These are phyloP conservation scores for Aegotheles bennettii DNA, from an alignment of 2,113 vertebrate species.

Conservation along the genomic window DNA sequence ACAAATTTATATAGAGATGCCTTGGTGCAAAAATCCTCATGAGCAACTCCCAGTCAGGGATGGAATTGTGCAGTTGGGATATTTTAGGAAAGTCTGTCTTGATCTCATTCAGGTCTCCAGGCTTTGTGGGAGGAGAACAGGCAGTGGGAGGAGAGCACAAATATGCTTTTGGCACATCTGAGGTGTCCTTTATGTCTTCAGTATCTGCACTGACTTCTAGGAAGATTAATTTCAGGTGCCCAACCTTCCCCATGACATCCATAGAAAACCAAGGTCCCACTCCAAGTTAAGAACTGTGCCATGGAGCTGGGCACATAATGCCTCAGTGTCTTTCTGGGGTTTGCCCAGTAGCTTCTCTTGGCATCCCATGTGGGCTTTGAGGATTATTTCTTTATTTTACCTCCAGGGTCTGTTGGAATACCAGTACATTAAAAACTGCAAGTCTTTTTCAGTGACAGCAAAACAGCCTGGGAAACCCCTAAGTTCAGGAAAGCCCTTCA, in stretches of 20 bases:
- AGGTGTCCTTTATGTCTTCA: background rate
- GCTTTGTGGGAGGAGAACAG: background rate
- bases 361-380: background rate
- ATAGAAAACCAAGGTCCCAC: rapidly evolving
- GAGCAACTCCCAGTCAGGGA: background rate
- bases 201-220: background rate
- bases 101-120: background rate
- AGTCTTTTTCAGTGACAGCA: background rate
- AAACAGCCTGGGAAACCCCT: background rate
- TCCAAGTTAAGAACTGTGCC: background rate
- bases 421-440: background rate
- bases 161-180: background rate
- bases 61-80: rapidly evolving
- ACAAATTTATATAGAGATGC: background rate
- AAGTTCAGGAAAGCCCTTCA: background rate
- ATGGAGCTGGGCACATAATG: rapidly evolving
- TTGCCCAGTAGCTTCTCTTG: background rate
- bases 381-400: background rate
- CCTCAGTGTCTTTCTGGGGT: background rate
- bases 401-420: rapidly evolving
- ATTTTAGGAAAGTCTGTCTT: background rate
- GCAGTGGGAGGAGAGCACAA: background rate
- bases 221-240: rapidly evolving
- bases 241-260: background rate
- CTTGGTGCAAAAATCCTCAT: rapidly evolving